phyloP scores from a whole-genome alignment of 2,888 invertebrate species.

The Heteropelma amictum region DNA sequence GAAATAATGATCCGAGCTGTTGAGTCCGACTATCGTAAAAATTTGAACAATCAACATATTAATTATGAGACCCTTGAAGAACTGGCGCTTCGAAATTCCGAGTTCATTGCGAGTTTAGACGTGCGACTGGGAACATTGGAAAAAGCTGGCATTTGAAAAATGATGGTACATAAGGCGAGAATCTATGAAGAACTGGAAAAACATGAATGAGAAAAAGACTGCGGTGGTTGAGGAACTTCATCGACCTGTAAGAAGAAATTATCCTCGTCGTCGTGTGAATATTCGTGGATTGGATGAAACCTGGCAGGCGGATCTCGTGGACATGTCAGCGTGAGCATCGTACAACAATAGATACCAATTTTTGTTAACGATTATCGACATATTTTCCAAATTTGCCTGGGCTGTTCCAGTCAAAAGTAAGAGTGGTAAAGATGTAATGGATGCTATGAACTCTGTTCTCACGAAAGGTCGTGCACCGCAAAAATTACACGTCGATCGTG shows the following conservation, averaged over 20 bases:
- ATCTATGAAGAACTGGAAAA: neutral
- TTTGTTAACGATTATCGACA: too few species aligned
- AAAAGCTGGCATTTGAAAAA: neutral
- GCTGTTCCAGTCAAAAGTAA: slow-evolving; percentile 65
- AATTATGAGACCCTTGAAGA: neutral
- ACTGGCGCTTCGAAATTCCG: neutral
- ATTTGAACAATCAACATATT: too few species aligned
- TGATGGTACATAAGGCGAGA: neutral
- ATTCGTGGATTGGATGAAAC: neutral
- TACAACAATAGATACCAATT: too few species aligned
- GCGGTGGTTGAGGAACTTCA: neutral
- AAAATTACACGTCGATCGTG: slow-evolving; percentile 51
- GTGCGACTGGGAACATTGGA: neutral
- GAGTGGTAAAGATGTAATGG: slow-evolving; percentile 22
- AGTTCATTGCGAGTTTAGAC: neutral
- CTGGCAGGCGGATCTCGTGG: neutral
- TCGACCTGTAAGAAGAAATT: neutral
- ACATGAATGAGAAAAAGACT: neutral
- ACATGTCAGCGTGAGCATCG: too few species aligned
- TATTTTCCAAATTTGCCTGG: too few species aligned
- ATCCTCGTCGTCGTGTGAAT: neutral
- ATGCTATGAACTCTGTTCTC: slow-evolving; percentile 32
- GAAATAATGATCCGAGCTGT: too few species aligned
- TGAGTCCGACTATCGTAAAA: too few species aligned
- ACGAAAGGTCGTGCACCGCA: slow-evolving; percentile 7